Base-by-base conservation (phyloP, 2,797 vertebrate species). In the Protosalanx chinensis region DNA sequence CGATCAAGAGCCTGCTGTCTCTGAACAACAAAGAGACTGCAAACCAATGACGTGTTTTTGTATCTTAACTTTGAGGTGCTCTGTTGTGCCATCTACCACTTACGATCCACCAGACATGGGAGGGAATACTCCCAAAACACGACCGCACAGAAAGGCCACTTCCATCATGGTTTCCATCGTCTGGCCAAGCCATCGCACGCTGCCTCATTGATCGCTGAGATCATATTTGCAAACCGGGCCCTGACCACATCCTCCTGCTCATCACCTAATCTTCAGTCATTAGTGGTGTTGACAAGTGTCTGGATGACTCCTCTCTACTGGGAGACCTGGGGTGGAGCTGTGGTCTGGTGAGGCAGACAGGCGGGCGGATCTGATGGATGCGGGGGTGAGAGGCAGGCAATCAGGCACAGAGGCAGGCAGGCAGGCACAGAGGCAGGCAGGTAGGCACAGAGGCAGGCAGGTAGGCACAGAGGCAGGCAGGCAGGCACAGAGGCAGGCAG, bases 141-240 rank as follows among this genome's bases (percentile, higher is more conserved):
- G 41, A 46, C 41, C 41, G 10, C 41, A 46, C 41, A 46, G 10
- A 46, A 46, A 46, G 10, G 41, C 41, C 41, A 41, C 37, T 41
- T 41, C 37, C 37, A 41, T 41, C 37, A 41, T 41, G 7, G 13
- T 46, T 46, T 46, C 41, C 41, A 46, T 46, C 41, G 41, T 46
- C 41, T 46, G 41, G 10, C 10, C 10, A 46, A 46, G 41, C 10
- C 12, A 13, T 46, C 41, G 41, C 7, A 12, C 12, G 41, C 8
- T 46, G 8, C 41, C 53, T 23, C 67, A 46, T 79, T 75, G 77
- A 78, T 79, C 76, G 66, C 67, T 81, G 73, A 82, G 77, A 74
- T 88, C 82, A 84, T 85, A 81, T 82, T 71, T 75, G 78, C 82
- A 72, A 84, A 85, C 81, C n/a, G 73, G 84, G n/a, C 80, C 80